Evolutionary conservation across 2,888 invertebrate species (phyloP).

Genomic region (Meganola albula): DNA sequence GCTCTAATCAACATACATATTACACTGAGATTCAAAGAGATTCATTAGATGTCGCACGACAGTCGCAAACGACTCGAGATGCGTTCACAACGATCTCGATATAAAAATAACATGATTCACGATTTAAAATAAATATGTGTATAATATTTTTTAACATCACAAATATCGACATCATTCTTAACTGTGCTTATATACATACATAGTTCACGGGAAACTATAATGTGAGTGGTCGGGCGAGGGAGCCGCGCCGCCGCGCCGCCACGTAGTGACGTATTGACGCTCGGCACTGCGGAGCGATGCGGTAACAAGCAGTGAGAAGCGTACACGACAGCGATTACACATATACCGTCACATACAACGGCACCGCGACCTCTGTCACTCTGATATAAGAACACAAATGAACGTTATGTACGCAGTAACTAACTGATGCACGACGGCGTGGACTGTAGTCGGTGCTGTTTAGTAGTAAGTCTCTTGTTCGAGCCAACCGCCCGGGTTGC

Average conservation of each 20-base stretch:
- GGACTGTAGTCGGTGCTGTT: conserved; percentile 59
- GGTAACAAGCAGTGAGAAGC: conserved; percentile 71
- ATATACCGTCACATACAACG: conserved; percentile 56
- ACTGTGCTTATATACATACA: conserved; percentile 73
- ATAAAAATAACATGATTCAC: conserved; percentile 69
- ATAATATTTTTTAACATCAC: conserved; percentile 57
- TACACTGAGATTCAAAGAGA: conserved; percentile 35
- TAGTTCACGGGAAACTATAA: conserved; percentile 48
- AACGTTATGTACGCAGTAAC: conserved; percentile 64
- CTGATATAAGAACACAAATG: conserved; percentile 66
- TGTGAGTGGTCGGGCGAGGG: conserved; percentile 28
- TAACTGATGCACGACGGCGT: conserved; percentile 55
- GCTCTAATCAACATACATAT: conserved; percentile 25
- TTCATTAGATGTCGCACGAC: conserved; percentile 38
- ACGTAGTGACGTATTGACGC: conserved; percentile 40
- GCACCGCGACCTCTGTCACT: conserved; percentile 64
- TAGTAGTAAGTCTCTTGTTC: conserved; percentile 99
- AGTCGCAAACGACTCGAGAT: conserved; percentile 36
- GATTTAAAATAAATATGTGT: conserved; percentile 50
- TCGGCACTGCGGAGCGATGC: conserved; percentile 46
- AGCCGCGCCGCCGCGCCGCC: conserved; percentile 33
- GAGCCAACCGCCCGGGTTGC: conserved; percentile 99
- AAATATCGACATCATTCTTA: conserved; percentile 59
- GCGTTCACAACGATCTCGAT: conserved; percentile 54
- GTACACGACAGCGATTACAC: conserved; percentile 68